Evolutionary conservation across 2,888 invertebrate species (phyloP).

Genomic region (Scrobipalpa costella): DNA sequence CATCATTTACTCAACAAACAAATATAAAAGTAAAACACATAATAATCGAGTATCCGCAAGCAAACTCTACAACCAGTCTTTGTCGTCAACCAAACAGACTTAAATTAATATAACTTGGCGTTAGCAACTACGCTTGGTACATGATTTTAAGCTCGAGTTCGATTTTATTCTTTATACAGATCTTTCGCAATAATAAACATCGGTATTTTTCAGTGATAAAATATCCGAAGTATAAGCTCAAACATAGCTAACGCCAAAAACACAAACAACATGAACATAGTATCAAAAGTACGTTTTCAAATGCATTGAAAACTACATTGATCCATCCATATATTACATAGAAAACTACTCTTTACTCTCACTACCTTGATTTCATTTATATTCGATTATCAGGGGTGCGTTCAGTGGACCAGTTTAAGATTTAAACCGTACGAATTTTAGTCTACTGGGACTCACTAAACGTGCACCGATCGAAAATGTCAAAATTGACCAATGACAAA

Average conservation of each 20-base stretch:
- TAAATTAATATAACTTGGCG: conserved; percentile 16
- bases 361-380: conserved; percentile 32
- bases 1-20: conserved; percentile 22
- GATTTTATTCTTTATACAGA: no score
- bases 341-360: conserved; percentile 40
- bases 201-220: not conserved
- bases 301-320: conserved; percentile 68
- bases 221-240: not conserved
- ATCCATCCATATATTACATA: conserved; percentile 43
- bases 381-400: not conserved
- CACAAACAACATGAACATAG: conserved; percentile 37
- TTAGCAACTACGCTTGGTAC: not conserved
- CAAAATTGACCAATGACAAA: no score
- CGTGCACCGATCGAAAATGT: no score
- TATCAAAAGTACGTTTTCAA: conserved; percentile 67
- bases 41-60: conserved; percentile 44
- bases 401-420: no score
- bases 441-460: no score
- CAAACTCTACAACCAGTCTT: conserved; percentile 53
- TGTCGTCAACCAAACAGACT: conserved; percentile 38
- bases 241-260: not conserved
- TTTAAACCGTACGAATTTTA: no score
- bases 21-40: conserved; percentile 31
- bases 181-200: no score
- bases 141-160: conserved; percentile 1